A percentile compares a stretch with the other conserved stretches of the same genome.
These are phyloP conservation scores for Cheilosia scutellata DNA, from an alignment of 2,888 invertebrate genomes.

Conservation along the genomic window DNA sequence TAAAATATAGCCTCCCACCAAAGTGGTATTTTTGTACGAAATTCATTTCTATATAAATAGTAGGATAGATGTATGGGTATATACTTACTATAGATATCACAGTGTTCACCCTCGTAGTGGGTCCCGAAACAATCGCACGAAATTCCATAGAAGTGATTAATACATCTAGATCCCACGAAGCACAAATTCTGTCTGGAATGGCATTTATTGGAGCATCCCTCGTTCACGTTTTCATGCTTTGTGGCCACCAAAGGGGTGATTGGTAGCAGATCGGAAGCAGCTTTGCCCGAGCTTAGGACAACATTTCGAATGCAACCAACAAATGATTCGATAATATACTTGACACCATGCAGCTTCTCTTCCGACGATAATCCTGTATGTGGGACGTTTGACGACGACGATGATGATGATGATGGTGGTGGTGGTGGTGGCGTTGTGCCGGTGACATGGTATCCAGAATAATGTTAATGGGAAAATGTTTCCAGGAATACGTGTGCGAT, in stretches of 20 bases:
- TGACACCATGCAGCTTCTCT: constrained; percentile 94
- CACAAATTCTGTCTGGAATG: constrained; percentile 92
- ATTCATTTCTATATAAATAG: constrained; percentile 1
- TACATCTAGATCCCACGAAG: constrained; percentile 93
- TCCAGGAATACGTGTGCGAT: constrained; percentile 23
- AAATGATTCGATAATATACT: constrained; percentile 96
- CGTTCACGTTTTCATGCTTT: constrained; percentile 94
- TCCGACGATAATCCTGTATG: constrained; percentile 90
- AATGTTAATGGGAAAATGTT: constrained; percentile 34
- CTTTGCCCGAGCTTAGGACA: constrained; percentile 93
- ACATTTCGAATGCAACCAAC: constrained; percentile 96
- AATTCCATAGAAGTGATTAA: constrained; percentile 95
- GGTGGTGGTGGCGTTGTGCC: constrained; percentile 10
- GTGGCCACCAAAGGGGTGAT: constrained; percentile 93
- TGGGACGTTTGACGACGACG: constrained; percentile 2
- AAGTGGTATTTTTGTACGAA: constrained; percentile 10
- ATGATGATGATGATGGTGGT: constrained; percentile 14
- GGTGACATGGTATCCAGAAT: constrained; percentile 8
- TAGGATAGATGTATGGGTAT: neutral
- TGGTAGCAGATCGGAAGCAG: constrained; percentile 92
- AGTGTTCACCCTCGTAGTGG: constrained; percentile 95
- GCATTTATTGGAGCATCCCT: constrained; percentile 94
- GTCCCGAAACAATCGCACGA: constrained; percentile 97
- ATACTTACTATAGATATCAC: constrained; percentile 93
- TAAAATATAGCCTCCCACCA: constrained; percentile 29